Evolutionary conservation across 2,113 vertebrate species (phyloP).

Genomic region (Apus apus): DNA sequence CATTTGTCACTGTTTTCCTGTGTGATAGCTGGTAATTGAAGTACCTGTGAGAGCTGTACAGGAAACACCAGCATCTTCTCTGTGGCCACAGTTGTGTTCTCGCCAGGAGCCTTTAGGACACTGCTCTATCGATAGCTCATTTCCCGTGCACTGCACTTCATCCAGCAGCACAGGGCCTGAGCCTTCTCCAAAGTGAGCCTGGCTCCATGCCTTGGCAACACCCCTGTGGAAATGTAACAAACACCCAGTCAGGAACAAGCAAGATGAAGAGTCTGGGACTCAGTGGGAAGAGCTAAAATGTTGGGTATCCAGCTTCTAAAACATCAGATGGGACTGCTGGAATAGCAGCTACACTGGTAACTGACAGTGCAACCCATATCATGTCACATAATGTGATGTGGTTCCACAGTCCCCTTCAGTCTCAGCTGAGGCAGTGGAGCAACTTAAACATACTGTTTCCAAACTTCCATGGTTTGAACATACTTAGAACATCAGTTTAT

Average conservation of each 20-base stretch:
- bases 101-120: conserved; percentile 89
- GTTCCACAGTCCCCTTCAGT: background rate
- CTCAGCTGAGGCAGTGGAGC: background rate
- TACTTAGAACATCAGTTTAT: background rate
- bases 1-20: background rate
- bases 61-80: conserved; percentile 94
- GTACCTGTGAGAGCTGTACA: conserved; percentile 89
- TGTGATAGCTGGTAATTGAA: background rate
- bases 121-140: conserved; percentile 94
- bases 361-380: accelerated
- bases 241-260: background rate
- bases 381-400: background rate
- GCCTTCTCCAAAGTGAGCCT: conserved; percentile 88
- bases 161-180: conserved; percentile 87
- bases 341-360: background rate
- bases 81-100: conserved; percentile 93
- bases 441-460: background rate
- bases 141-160: conserved; percentile 93
- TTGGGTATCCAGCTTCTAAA: background rate
- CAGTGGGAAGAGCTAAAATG: background rate
- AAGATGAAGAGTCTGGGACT: background rate
- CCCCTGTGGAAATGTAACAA: conserved; percentile 76
- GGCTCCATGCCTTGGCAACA: conserved; percentile 86
- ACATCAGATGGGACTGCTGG: background rate
- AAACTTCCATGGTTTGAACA: background rate